Conservation (phyloP, 2,888 invertebrate genomes). For the Antheraea yamamai region DNA sequence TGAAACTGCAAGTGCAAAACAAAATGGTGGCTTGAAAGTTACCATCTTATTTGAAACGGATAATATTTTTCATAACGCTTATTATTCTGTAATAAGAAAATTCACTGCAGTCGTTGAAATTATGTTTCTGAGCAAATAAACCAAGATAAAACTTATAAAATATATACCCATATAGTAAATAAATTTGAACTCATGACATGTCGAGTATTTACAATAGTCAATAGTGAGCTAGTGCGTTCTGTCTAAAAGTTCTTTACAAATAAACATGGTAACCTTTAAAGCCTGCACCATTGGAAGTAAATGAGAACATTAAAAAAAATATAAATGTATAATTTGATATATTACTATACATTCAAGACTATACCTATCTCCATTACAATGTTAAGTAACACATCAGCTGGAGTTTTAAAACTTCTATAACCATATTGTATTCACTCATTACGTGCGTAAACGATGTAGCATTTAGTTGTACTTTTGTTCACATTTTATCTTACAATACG, state of each 20-base stretch:
- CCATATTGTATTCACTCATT: not conserved
- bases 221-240: not conserved
- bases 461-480: not conserved
- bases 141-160: too few species aligned
- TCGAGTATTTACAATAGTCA: not conserved
- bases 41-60: too few species aligned
- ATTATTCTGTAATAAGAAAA: too few species aligned
- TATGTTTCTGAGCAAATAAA: too few species aligned
- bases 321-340: too few species aligned
- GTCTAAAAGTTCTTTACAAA: not conserved
- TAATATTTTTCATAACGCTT: too few species aligned
- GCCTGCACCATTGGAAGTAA: not conserved
- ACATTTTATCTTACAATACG: conserved; percentile 38
- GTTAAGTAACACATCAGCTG: too few species aligned
- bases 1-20: too few species aligned
- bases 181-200: not conserved
- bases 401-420: not conserved
- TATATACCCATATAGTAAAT: not conserved
- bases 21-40: too few species aligned
- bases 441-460: not conserved
- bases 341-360: too few species aligned
- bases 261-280: not conserved
- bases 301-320: not conserved
- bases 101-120: too few species aligned
- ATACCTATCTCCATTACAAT: too few species aligned